Evolutionary conservation across 2,113 vertebrate species (phyloP), one percentile per base, ranked within the genome.

Genomic region (Chaetura pelagica): DNA sequence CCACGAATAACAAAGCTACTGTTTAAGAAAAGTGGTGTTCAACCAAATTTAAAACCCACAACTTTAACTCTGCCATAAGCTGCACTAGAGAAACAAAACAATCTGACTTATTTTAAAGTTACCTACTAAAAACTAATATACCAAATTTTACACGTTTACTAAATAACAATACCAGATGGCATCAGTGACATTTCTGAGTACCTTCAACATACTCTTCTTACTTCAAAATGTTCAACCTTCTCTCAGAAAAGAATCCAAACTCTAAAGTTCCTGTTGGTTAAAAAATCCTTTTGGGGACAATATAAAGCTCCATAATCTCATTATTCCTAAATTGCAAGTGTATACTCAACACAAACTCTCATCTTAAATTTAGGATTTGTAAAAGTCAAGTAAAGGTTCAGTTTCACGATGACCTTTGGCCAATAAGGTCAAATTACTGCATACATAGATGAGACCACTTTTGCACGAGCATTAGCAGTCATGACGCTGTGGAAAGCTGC

Each of bases 401-500:
- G 64, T 74, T 87, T 88, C 94, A 80, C 46, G 38, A 46, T 44
- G 90, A 94, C 80, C 94, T 92, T 94, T n/a, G 82, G 94, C 68
- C 85, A 94, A 16, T 27, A 73, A 89, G 62, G 64, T 91, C 66
- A 76, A 89, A 80, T 93, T 93, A 79, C 90, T 64, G 81, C 82
- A 84, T 27, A 85, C 87, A 79, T 18, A 85, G 71, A 82, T 22
- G 46, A 87, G 75, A 7, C 32, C 2, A 11, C 5, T 93, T 92
- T 77, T 64, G 69, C 4, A 0, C 27, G 46, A 80, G 58, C 62
- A 52, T 51, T 34, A 51, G 74, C 52, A 72, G 75, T 34, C 4
- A 1, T 8, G 1, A 89, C 9, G 6, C 38, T 30, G 61, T 16
- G 7, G 38, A 38, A 77, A 78, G 62, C 78, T 80, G 94, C 64